Percentiles rank a stretch among this genome's conserved stretches.
phyloP scores from a whole-genome alignment of 2,888 invertebrate genomes.

The Electrophaes corylata region DNA sequence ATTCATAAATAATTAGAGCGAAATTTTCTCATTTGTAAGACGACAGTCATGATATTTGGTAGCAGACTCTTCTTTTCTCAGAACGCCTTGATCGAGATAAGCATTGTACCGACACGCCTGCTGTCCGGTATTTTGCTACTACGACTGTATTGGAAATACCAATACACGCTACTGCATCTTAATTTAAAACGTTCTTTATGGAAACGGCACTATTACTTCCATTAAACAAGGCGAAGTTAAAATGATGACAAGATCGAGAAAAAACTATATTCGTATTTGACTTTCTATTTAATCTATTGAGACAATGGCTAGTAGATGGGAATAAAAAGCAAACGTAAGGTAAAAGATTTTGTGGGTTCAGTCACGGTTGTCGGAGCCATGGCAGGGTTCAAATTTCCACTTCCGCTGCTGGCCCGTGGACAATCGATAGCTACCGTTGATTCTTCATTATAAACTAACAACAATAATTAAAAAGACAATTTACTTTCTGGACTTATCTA shows the following conservation, averaged over 20 bases:
- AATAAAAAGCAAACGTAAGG: conserved; percentile 60
- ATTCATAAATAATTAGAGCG: conserved; percentile 85
- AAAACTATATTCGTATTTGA: conserved; percentile 21
- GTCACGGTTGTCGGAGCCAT: conserved; percentile 74
- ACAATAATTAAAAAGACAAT: conserved; percentile 64
- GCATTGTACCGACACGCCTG: conserved; percentile 75
- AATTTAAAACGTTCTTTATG: conserved; percentile 29
- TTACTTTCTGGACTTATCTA: conserved; percentile 31
- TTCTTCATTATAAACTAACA: conserved; percentile 72
- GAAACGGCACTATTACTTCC: conserved; percentile 13
- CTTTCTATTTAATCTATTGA: conserved; percentile 40
- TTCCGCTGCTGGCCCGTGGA: conserved; percentile 74
- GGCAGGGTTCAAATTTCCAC: conserved; percentile 76
- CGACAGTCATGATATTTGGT: conserved; percentile 84
- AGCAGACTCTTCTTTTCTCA: conserved; percentile 75
- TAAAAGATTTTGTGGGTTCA: conserved; percentile 72
- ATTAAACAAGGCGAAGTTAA: conserved; percentile 1
- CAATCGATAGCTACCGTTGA: conserved; percentile 76
- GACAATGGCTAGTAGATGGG: conserved; percentile 36
- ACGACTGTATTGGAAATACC: conserved; percentile 52
- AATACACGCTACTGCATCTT: conserved; percentile 34
- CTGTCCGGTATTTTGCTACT: conserved; percentile 67
- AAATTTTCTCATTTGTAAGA: conserved; percentile 85
- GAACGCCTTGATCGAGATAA: conserved; percentile 79
- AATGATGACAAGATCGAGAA: conserved; percentile 14